Base-by-base conservation (phyloP, 2,113 vertebrate genomes). In the Hirundichthys speculiger region DNA sequence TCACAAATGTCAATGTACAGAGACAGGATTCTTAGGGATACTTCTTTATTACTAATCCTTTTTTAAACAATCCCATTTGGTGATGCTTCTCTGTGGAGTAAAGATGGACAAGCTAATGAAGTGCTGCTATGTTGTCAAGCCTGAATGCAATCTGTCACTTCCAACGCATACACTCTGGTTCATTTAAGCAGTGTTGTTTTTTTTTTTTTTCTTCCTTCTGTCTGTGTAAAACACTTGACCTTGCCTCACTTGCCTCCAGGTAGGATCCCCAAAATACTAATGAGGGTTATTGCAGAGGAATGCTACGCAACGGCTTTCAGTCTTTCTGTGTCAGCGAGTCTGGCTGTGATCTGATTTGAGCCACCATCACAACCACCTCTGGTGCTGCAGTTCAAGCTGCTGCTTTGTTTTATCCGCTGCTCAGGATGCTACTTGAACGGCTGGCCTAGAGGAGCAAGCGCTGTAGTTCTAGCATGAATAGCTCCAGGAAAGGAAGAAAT, bases 181-280 rank as follows among this genome's bases (percentile, higher is more conserved):
- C 30, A 13, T 69, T 84, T 73, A 53, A 47, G 69, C 64, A 3
- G 19, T 63, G 73, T 75, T 73, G 69, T 39, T 48, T 51, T 59
- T 51, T 45, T 63, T 43, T 25, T 22, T 13, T 15, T 14, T 39
- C 8, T 12, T 13, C 42, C n/a, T 75, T 55, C 57, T 60, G 58
- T 74, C 62, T 52, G 67, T 77, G 74, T 77, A 79, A 75, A 87
- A 82, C 67, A 68, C 79, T 80, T 86, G 83, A 90, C 88, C 86
- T 88, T 88, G 81, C 73, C 58, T 88, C 84, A 80, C 79, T 75
- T 87, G 83, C 60, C 76, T 86, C 60, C 73, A 83, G 85, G 81
- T 86, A 67, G 76, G 68, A 84, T 87, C 76, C 68, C 40, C 52
- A 57, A 83, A 86, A 89, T 88, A 86, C 85, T 89, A 85, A 88